These are phyloP conservation scores for Semotilus atromaculatus DNA, from an alignment of 2,797 vertebrate species.

Conservation along the genomic window DNA sequence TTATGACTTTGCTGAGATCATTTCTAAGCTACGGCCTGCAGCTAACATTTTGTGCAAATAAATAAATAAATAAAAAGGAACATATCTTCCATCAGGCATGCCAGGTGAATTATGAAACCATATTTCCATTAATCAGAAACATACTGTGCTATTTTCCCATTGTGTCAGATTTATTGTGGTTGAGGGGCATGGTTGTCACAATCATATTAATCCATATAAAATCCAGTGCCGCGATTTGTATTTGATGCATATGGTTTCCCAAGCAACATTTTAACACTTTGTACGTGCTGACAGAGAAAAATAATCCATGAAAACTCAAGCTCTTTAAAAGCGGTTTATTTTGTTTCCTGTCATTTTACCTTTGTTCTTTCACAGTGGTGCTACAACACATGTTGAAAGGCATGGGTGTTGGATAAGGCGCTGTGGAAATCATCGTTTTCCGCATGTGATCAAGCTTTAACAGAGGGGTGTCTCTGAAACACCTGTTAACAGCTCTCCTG, in stretches of 20 bases:
- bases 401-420: background rate
- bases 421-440: slow-evolving; percentile 19
- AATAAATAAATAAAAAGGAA: slow-evolving; percentile 43
- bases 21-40: slow-evolving; percentile 42
- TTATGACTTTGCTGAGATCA: slow-evolving; percentile 25
- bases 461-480: slow-evolving; percentile 46
- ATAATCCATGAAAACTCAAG: background rate
- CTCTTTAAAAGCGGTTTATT: background rate
- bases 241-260: slow-evolving; percentile 15
- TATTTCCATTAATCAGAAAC: slow-evolving; percentile 49
- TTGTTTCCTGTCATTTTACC: background rate
- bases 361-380: background rate
- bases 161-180: slow-evolving; percentile 53
- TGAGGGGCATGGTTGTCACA: slow-evolving; percentile 38
- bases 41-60: slow-evolving; percentile 35
- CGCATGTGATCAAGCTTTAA: slow-evolving; percentile 18
- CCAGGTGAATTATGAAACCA: slow-evolving; percentile 38
- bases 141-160: slow-evolving; percentile 33
- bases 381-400: slow-evolving; percentile 5
- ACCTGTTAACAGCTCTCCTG: slow-evolving; percentile 49
- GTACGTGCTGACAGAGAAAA: background rate
- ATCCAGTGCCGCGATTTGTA: slow-evolving; percentile 4
- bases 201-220: slow-evolving; percentile 32
- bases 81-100: slow-evolving; percentile 40
- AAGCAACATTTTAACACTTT: slow-evolving; percentile 8